phyloP scores from a whole-genome alignment of 1,140 invertebrate genomes.

The Trachymyrmex cornetzi region DNA sequence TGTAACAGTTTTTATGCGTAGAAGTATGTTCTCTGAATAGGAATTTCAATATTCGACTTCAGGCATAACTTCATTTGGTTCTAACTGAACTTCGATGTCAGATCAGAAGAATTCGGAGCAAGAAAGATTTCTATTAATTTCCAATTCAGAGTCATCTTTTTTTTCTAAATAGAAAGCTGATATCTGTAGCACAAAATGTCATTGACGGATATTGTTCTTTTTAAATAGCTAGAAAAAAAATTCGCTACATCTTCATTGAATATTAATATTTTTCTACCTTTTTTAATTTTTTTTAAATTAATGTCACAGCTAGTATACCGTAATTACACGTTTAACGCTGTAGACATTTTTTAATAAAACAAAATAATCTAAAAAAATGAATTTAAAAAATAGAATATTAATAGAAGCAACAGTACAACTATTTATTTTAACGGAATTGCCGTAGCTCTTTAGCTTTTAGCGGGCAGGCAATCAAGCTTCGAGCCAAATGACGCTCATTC shows the following conservation, averaged over 20 bases:
- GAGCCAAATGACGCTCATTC: too few species aligned
- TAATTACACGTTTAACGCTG: not conserved
- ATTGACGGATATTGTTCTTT: not conserved
- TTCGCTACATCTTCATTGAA: not conserved
- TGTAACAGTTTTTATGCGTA: slow-evolving; percentile 42
- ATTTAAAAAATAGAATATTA: too few species aligned
- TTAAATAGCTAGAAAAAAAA: not conserved
- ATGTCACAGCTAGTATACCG: not conserved
- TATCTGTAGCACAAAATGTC: slow-evolving; percentile 44
- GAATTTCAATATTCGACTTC: slow-evolving; percentile 21
- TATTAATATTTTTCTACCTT: not conserved
- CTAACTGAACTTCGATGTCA: not conserved
- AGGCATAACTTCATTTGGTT: not conserved
- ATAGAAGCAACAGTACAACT: too few species aligned
- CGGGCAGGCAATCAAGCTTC: too few species aligned
- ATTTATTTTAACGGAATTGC: too few species aligned
- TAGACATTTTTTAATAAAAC: too few species aligned
- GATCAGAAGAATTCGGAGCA: not conserved
- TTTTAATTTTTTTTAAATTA: not conserved
- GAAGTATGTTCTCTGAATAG: not conserved
- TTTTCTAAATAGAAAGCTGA: slow-evolving; percentile 17
- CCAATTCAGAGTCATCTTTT: not conserved
- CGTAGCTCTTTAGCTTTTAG: too few species aligned
- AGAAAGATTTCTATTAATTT: not conserved
- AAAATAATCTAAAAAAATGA: too few species aligned